Evolutionary conservation across 1,140 invertebrate species (phyloP).

Genomic region (Bombus vancouverensis): DNA sequence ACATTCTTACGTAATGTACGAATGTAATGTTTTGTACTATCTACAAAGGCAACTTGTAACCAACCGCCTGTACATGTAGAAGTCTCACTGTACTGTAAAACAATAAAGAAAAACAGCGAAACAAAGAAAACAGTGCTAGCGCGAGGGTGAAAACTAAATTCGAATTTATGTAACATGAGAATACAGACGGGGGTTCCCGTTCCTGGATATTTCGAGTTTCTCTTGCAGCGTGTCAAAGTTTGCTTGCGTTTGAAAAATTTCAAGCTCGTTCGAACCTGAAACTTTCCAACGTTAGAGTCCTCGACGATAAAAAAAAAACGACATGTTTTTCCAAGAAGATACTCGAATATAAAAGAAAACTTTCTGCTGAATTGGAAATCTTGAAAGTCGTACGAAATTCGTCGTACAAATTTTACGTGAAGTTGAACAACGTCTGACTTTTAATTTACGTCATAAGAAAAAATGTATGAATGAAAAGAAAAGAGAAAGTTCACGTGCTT

Average conservation of each 20-base stretch:
- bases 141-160: background rate
- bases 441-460: background rate
- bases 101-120: background rate
- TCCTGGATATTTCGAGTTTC: background rate
- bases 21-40: no score
- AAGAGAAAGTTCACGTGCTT: background rate
- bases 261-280: background rate
- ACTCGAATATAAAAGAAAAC: background rate
- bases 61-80: no score
- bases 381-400: background rate
- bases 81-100: background rate
- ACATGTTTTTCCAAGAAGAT: no score
- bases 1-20: no score
- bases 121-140: background rate
- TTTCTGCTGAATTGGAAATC: background rate
- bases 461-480: background rate
- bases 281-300: background rate
- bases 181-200: background rate
- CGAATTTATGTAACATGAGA: background rate
- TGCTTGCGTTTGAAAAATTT: background rate
- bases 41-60: no score
- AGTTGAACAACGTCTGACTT: no score
- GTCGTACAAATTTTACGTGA: no score
- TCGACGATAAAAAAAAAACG: background rate
- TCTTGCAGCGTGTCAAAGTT: background rate